Evolutionary conservation across 1,140 invertebrate species (phyloP), one percentile per base, ranked within the genome.

Genomic region (Lucilia cuprina): DNA sequence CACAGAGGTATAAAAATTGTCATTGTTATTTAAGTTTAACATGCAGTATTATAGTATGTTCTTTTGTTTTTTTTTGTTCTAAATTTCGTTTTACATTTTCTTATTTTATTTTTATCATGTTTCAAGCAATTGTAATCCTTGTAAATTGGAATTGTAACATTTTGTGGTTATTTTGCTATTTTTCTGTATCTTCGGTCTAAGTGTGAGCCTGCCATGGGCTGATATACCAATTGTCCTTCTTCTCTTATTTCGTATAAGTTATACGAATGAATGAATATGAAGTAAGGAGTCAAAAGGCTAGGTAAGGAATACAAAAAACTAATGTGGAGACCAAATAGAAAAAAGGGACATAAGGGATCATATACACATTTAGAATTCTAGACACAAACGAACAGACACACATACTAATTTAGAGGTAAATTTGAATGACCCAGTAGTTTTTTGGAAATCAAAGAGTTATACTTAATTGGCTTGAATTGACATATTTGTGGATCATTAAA

Each of bases 121-220:
- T 70, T 70, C 65, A 70, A 70, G 65, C 65, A 70, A 70, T 70
- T 70, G 65, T 70, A 70, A 70, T 70, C 19, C 65, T 70, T 70
- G 65, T 70, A 70, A 70, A 70, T 70, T 70, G 65, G 65, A 70
- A 70, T 70, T 70, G 65, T 70, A 70, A 70, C 65, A 70, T 70
- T 30, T 70, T 70, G 65, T 70, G 65, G 65, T 70, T 70, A 70
- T 70, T 60, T 70, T 70, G 65, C 21, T 70, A 70, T 60, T 60
- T 17, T n/a, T 7, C 55, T n/a, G 14, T 60, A 2, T n/a, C n/a
- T 12, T n/a, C 3, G 14, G 55, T n/a, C 14, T n/a, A n/a, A 3
- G 41, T 41, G 41, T 41, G 12, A 60, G 3, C 1, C 55, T n/a
- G 7, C n/a, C 2, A n/a, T 60, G n/a, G n/a, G n/a, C 14, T n/a